Base-by-base conservation (phyloP, 2,797 vertebrate genomes). In the Sebastes matsubarae region DNA sequence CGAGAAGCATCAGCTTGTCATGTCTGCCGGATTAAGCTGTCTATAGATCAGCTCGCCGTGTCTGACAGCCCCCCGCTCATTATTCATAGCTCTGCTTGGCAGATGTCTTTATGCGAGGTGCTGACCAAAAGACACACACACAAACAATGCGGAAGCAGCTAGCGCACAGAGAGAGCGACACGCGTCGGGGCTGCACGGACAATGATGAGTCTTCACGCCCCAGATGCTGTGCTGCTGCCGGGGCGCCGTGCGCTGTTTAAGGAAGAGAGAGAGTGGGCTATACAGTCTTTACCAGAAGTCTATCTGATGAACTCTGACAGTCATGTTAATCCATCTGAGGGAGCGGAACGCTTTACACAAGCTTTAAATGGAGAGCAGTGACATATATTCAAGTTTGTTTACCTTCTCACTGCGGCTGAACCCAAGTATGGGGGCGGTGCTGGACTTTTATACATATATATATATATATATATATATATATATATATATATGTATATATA, bases 31-130 rank as follows among this genome's bases (percentile, higher is more conserved):
- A 91, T 91, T 92, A 93, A 90, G 83, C 81, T 66, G 87, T 86
- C 91, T 89, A 58, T 36, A 36, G 75, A 89, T 92, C 89, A 72
- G 84, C 83, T 87, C 8, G 84, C 79, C 74, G 61, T 88, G 89
- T 91, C 88, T 92, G 92, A 93, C 86, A 89, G 88, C 80, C 79
- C 79, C 75, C 84, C 20, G 38, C 83, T 92, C 90, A 88, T 93
- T 93, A 93, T 93, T 90, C 88, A 80, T 60, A 75, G 85, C 87
- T 77, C 72, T 6, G 30, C 77, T 82, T 85, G 81, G 81, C 90
- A 92, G 85, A 92, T 85, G 83, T 81, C 90, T 90, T 89, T 81
- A 86, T 90, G 34, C 76, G 34, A 74, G 76, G 57, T 36, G 34
- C 54, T 3, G 10, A 82, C 71, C 55, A 77, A 66, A 84, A 79